phyloP scores from a whole-genome alignment of 2,888 invertebrate species.

The Clitarchus hookeri region DNA sequence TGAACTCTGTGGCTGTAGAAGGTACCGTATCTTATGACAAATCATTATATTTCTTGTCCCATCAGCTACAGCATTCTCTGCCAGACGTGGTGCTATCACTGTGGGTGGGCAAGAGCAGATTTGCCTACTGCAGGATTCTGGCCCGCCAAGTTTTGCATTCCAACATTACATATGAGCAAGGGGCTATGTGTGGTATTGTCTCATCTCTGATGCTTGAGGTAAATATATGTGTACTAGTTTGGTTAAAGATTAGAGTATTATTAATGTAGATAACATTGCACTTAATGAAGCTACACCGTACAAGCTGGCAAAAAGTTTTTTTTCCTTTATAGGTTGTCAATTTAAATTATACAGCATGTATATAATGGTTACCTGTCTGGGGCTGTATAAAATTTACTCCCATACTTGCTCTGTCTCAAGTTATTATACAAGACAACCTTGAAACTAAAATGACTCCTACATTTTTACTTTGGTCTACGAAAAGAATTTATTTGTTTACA shows the following conservation, averaged over 20 bases:
- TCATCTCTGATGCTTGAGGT: slow-evolving; percentile 57
- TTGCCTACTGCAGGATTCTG: slow-evolving; percentile 59
- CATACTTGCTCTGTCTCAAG: no score
- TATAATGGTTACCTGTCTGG: no score
- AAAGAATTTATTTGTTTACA: no score
- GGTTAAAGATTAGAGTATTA: not conserved
- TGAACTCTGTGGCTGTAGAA: no score
- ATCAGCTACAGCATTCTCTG: slow-evolving; percentile 59
- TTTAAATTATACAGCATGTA: no score
- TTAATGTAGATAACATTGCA: not conserved
- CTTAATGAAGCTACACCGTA: no score
- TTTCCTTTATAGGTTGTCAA: no score
- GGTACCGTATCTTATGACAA: not conserved
- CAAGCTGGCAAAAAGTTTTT: no score
- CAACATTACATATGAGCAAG: slow-evolving; percentile 57
- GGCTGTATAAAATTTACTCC: no score
- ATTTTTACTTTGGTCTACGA: no score
- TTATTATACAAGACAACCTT: no score
- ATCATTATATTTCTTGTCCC: slow-evolving; percentile 29
- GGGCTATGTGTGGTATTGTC: slow-evolving; percentile 57
- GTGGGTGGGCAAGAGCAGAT: slow-evolving; percentile 58
- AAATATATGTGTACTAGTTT: slow-evolving; percentile 30
- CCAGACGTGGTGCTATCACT: slow-evolving; percentile 65
- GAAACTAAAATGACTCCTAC: no score
- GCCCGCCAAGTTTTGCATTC: slow-evolving; percentile 58